Evolutionary conservation across 1,140 invertebrate genomes (phyloP).

Genomic region (Rhynchophorus ferrugineus): DNA sequence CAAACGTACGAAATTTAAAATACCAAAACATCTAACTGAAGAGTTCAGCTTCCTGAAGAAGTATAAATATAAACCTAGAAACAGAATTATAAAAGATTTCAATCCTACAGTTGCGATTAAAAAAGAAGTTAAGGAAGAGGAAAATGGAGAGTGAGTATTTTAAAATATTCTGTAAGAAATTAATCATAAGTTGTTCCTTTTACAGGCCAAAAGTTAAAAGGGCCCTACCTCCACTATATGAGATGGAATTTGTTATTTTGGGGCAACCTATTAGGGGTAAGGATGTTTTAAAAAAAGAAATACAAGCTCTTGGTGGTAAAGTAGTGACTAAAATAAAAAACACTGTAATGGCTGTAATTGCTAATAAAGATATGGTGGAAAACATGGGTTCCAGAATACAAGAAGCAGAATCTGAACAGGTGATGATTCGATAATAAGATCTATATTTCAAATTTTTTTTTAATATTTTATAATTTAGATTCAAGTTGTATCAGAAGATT

Average conservation of each 20-base stretch:
- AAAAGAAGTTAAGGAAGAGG: constrained; percentile 47
- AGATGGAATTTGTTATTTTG: constrained; percentile 71
- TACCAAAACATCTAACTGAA: constrained; percentile 62
- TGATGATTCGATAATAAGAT: too few relatives aligned
- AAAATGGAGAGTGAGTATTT: constrained; percentile 30
- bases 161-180: constrained; percentile 1
- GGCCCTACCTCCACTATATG: constrained; percentile 59
- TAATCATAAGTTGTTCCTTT: constrained; percentile 3
- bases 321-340: constrained; percentile 58
- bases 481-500: constrained; percentile 73
- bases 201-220: constrained; percentile 52
- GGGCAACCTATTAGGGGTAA: constrained; percentile 54
- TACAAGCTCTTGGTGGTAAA: constrained; percentile 69
- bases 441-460: neutral
- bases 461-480: constrained; percentile 7
- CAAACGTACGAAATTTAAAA: constrained; percentile 60
- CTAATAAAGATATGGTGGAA: constrained; percentile 60
- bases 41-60: constrained; percentile 53
- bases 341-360: constrained; percentile 67
- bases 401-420: constrained; percentile 57
- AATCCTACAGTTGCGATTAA: constrained; percentile 49
- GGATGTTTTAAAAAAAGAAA: constrained; percentile 58
- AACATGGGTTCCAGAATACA: constrained; percentile 58
- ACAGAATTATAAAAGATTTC: constrained; percentile 54
- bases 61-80: constrained; percentile 59